Evolutionary conservation across 2,888 invertebrate species (phyloP).

Genomic region (Laothoe populi): DNA sequence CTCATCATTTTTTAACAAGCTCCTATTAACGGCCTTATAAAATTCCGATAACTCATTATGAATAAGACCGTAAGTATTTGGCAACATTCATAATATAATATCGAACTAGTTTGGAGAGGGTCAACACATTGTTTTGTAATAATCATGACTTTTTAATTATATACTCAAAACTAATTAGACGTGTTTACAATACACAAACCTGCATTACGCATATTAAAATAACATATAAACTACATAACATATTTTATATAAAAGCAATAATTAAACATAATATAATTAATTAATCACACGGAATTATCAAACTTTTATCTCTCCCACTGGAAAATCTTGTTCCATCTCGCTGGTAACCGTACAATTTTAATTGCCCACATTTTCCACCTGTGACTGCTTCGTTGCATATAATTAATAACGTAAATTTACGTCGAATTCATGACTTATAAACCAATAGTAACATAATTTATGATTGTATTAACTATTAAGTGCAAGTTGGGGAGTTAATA

Average conservation of each 20-base stretch:
- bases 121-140: no score
- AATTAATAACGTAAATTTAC: slow-evolving; percentile 47
- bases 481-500: background rate
- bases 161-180: no score
- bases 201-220: background rate
- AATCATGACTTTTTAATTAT: no score
- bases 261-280: slow-evolving; percentile 28
- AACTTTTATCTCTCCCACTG: slow-evolving; percentile 34
- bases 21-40: no score
- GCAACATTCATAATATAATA: no score
- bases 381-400: slow-evolving; percentile 54
- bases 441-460: slow-evolving; percentile 6
- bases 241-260: background rate
- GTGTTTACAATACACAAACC: no score
- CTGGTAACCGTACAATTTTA: slow-evolving; percentile 48
- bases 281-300: slow-evolving; percentile 32
- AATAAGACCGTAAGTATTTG: no score
- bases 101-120: no score
- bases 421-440: slow-evolving; percentile 35
- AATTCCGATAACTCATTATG: no score
- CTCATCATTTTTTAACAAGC: no score
- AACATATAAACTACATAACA: slow-evolving; percentile 2
- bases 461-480: background rate
- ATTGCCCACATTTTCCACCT: slow-evolving; percentile 50
- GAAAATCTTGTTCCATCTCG: slow-evolving; percentile 36